phyloP scores from a whole-genome alignment of 2,888 invertebrate species.

The Hyalella azteca region DNA sequence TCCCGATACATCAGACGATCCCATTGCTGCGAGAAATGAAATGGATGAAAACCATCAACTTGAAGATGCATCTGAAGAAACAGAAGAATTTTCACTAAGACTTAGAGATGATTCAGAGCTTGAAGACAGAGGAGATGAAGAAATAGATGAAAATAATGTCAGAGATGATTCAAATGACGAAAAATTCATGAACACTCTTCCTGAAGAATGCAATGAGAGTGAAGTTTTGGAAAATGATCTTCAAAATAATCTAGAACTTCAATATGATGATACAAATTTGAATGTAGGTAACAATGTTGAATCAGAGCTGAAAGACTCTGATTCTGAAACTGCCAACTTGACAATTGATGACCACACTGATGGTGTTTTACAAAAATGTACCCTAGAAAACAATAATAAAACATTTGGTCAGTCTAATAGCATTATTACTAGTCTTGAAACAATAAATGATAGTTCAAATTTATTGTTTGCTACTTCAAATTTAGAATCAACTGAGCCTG shows the following conservation, averaged over 20 bases:
- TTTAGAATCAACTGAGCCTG: too few relatives aligned
- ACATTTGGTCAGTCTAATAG: too few relatives aligned
- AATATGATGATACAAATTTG: background rate
- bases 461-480: too few relatives aligned
- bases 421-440: too few relatives aligned
- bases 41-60: background rate
- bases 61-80: background rate
- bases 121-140: constrained; percentile 16
- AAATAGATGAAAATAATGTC: background rate
- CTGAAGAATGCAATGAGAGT: background rate
- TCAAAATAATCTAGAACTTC: background rate
- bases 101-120: constrained; percentile 24
- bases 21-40: background rate
- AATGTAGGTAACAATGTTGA: too few relatives aligned
- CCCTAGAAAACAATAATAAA: too few relatives aligned
- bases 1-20: background rate
- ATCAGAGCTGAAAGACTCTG: too few relatives aligned
- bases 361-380: too few relatives aligned
- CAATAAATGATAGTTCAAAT: too few relatives aligned
- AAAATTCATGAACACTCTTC: background rate
- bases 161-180: background rate
- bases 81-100: background rate
- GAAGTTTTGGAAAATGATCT: background rate
- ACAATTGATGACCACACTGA: too few relatives aligned
- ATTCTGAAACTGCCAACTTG: too few relatives aligned